Evolutionary conservation across 2,797 vertebrate species (phyloP).

Genomic region (Nyctalus aviator): DNA sequence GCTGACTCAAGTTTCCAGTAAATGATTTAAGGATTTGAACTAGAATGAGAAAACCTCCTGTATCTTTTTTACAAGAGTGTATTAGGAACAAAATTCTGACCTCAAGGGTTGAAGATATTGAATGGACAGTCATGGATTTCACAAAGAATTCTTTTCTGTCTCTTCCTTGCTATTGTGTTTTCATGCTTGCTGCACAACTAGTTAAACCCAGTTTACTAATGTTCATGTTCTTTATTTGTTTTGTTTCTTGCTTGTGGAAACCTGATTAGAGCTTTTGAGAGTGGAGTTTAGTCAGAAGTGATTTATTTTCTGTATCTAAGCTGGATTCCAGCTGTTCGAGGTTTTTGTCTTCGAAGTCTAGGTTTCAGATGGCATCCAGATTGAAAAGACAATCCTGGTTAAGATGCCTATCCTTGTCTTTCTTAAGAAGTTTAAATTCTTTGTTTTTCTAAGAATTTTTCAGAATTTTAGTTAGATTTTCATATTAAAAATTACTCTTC

Average conservation of each 20-base stretch:
- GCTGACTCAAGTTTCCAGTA: slow-evolving; percentile 78
- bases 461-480: slow-evolving; percentile 45
- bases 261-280: slow-evolving; percentile 78
- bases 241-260: slow-evolving; percentile 83
- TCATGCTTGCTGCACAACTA: slow-evolving; percentile 76
- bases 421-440: slow-evolving; percentile 52
- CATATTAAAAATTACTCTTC: slow-evolving; percentile 11
- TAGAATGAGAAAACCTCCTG: slow-evolving; percentile 73
- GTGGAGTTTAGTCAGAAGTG: slow-evolving; percentile 78
- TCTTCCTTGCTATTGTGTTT: slow-evolving; percentile 74
- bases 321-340: slow-evolving; percentile 81
- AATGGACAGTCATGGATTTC: slow-evolving; percentile 75
- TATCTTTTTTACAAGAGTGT: slow-evolving; percentile 78
- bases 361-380: slow-evolving; percentile 75
- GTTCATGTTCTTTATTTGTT: slow-evolving; percentile 82
- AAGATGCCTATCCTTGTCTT: slow-evolving; percentile 10
- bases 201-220: slow-evolving; percentile 79
- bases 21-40: slow-evolving; percentile 81
- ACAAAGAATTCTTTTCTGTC: slow-evolving; percentile 79
- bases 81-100: slow-evolving; percentile 82
- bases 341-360: slow-evolving; percentile 49
- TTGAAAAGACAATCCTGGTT: slow-evolving; percentile 54
- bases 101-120: slow-evolving; percentile 75
- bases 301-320: slow-evolving; percentile 85
- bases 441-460: slow-evolving; percentile 18